These are phyloP conservation scores for Drosophila sp. DNA, from an alignment of 1,140 invertebrate genomes.

Conservation along the genomic window DNA sequence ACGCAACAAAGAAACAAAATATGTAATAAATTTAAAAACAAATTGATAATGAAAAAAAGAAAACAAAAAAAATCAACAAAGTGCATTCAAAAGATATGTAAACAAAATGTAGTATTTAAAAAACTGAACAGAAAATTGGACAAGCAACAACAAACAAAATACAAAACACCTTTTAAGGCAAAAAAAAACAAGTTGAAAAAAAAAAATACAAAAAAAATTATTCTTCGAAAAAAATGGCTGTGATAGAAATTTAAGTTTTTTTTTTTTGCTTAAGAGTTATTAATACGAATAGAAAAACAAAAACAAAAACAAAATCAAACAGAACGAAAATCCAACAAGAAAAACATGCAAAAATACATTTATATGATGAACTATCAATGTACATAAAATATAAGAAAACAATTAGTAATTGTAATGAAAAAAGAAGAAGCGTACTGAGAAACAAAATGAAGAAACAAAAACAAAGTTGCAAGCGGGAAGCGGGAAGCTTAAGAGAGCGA, in stretches of 20 bases:
- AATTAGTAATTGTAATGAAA: conserved; percentile 43
- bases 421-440: conserved; percentile 5
- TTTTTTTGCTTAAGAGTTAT: conserved; percentile 61
- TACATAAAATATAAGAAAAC: conserved; percentile 29
- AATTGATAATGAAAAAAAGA: conserved; percentile 25
- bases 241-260: conserved; percentile 79
- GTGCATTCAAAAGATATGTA: conserved; percentile 71
- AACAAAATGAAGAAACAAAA: background rate
- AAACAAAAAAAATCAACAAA: conserved; percentile 47
- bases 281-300: conserved; percentile 40
- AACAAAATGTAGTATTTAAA: conserved; percentile 52
- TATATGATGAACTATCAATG: conserved; percentile 32
- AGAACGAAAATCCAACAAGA: conserved; percentile 5
- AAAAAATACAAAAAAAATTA: conserved; percentile 47
- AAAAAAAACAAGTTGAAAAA: conserved; percentile 25
- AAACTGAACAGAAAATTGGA: conserved; percentile 62
- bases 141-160: conserved; percentile 39
- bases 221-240: conserved; percentile 69
- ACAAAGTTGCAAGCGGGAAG: conserved; percentile 23
- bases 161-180: conserved; percentile 41
- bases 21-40: conserved; percentile 47
- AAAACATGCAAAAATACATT: conserved; percentile 17
- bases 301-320: conserved; percentile 17
- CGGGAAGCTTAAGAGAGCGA: conserved; percentile 20
- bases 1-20: conserved; percentile 45